A percentile compares a stretch with the other conserved stretches of the same genome.
These are phyloP conservation scores for Todiramphus saurophagus DNA, from an alignment of 2,113 vertebrate genomes.

Conservation along the genomic window DNA sequence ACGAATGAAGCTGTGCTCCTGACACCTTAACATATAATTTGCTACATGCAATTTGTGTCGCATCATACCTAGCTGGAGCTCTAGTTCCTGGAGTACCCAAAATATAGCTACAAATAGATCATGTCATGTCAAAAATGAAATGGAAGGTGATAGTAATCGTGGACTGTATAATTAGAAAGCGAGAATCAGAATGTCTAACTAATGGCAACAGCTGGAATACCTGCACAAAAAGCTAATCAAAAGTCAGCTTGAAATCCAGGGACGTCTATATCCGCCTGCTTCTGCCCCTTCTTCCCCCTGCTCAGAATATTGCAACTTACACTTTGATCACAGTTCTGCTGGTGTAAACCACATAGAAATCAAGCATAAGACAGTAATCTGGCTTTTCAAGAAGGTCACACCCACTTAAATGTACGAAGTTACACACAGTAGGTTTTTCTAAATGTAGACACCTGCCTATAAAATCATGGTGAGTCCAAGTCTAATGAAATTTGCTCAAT, in stretches of 20 bases:
- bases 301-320: not conserved
- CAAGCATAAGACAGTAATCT: not conserved
- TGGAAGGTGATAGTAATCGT: constrained; percentile 58
- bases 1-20: not conserved
- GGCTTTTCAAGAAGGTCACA: not conserved
- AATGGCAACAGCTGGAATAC: constrained; percentile 43
- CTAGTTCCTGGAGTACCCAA: not conserved
- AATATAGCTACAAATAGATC: constrained; percentile 44
- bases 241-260: constrained; percentile 19
- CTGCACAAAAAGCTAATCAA: constrained; percentile 41
- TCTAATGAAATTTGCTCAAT: constrained; percentile 7
- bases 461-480: not conserved
- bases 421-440: not conserved
- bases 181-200: constrained; percentile 16
- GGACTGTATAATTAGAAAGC: constrained; percentile 56
- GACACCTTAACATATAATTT: constrained; percentile 54
- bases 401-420: not conserved
- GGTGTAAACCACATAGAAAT: not conserved
- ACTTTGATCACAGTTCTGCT: not conserved
- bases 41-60: constrained; percentile 31
- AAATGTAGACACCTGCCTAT: not conserved
- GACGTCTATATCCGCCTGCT: not conserved
- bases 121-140: constrained; percentile 50
- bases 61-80: constrained; percentile 21
- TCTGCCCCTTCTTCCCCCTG: not conserved